phyloP scores from a whole-genome alignment of 2,797 vertebrate species.

The Hapalemur alaotrensis region DNA sequence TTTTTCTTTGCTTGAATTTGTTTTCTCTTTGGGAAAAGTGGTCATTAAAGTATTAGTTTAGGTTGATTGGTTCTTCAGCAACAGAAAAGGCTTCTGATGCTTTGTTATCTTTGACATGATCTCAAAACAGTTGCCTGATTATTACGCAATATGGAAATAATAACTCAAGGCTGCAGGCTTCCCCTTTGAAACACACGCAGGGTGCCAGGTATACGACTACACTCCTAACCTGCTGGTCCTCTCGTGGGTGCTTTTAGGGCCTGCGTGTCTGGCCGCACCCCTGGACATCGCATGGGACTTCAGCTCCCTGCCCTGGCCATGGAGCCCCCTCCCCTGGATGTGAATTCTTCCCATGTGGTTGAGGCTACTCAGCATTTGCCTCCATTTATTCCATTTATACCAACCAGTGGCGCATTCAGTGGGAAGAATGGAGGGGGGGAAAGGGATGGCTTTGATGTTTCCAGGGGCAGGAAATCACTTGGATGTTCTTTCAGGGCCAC shows the following conservation, averaged over 20 bases:
- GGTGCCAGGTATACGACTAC: too few relatives aligned
- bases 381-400: constrained; percentile 66
- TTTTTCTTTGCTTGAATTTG: constrained; percentile 76
- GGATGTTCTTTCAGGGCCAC: constrained; percentile 58
- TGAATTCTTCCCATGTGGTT: neutral
- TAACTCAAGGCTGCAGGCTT: constrained; percentile 49
- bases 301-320: neutral
- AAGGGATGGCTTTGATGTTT: constrained; percentile 65
- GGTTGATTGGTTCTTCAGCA: constrained; percentile 81
- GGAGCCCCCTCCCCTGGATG: neutral
- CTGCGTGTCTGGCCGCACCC: neutral
- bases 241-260: neutral
- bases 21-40: constrained; percentile 82
- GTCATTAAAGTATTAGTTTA: constrained; percentile 84
- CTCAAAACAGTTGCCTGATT: constrained; percentile 68
- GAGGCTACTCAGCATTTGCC: constrained; percentile 2
- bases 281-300: neutral
- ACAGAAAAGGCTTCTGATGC: constrained; percentile 74
- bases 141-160: constrained; percentile 56
- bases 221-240: neutral
- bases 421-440: constrained; percentile 6
- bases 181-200: neutral
- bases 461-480: constrained; percentile 58
- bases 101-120: constrained; percentile 75
- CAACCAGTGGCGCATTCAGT: constrained; percentile 64